Percentiles rank a stretch among this genome's conserved stretches.
Evolutionary conservation across 1,140 invertebrate genomes (phyloP).

Genomic region (Listronotus oregonensis): DNA sequence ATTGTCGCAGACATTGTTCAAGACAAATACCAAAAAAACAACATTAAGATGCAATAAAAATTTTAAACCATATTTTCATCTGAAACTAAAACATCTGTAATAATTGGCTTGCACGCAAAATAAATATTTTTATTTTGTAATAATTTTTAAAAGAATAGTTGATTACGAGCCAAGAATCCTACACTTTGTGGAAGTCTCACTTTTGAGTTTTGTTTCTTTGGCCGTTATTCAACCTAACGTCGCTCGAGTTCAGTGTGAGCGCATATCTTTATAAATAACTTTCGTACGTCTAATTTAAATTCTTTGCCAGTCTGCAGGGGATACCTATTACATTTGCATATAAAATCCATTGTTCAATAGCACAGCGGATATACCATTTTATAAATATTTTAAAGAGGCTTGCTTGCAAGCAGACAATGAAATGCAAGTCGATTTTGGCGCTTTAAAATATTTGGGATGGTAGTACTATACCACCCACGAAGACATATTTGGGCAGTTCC

Average conservation of each 20-base stretch:
- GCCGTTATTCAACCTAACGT: not conserved
- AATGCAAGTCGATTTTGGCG: not conserved
- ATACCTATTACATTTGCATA: conserved; percentile 22
- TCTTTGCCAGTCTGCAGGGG: conserved; percentile 12
- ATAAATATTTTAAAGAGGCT: not conserved
- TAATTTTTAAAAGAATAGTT: too few relatives aligned
- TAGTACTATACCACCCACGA: too few relatives aligned
- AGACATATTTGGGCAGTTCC: too few relatives aligned
- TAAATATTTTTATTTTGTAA: too few relatives aligned
- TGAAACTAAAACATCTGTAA: too few relatives aligned
- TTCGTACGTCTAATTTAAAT: conserved; percentile 17
- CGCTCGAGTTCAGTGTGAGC: not conserved
- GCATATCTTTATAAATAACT: conserved; percentile 9
- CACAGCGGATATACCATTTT: conserved; percentile 7
- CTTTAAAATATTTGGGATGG: not conserved
- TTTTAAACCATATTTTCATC: too few relatives aligned
- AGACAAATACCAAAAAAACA: too few relatives aligned
- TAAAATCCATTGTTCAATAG: conserved; percentile 25
- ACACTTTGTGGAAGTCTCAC: not conserved
- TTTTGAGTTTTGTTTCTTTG: not conserved
- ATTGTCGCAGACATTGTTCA: too few relatives aligned
- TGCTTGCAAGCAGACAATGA: conserved; percentile 4
- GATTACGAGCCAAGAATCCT: not conserved
- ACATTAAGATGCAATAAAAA: too few relatives aligned
- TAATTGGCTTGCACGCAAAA: too few relatives aligned